phyloP scores from a whole-genome alignment of 2,888 invertebrate genomes.

The Lasius fuliginosus region DNA sequence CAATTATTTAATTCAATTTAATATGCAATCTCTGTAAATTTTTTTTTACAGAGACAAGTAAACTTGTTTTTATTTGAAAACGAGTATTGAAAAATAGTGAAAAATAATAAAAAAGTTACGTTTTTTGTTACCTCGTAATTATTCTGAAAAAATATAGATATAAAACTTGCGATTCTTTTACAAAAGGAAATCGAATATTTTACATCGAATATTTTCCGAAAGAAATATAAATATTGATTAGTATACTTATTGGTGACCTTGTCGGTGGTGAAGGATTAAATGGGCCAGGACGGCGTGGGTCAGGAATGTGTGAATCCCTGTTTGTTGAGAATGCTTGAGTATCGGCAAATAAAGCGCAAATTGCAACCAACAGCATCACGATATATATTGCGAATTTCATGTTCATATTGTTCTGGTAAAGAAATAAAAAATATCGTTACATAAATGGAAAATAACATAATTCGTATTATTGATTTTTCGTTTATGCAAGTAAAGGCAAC shows the following conservation, averaged over 20 bases:
- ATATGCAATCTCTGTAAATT: not conserved
- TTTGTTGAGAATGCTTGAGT: conserved; percentile 30
- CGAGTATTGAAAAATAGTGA: not conserved
- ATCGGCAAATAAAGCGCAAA: conserved; percentile 57
- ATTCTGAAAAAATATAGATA: not conserved
- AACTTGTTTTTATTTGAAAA: not conserved
- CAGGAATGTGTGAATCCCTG: not conserved
- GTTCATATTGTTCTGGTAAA: conserved; percentile 45
- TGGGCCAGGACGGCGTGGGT: conserved; percentile 40
- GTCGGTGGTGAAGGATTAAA: conserved; percentile 58
- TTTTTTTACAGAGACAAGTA: not conserved
- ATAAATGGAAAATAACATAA: not conserved
- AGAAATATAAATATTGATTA: conserved; percentile 17
- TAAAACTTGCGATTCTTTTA: not conserved
- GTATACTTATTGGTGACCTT: conserved; percentile 14
- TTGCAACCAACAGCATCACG: conserved; percentile 52
- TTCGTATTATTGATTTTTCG: not conserved
- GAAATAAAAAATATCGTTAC: conserved; percentile 17
- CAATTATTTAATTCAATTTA: too few species aligned
- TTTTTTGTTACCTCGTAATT: not conserved
- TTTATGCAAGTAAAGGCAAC: not conserved
- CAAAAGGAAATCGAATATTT: not conserved
- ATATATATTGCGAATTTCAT: conserved; percentile 54
- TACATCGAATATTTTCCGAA: too few species aligned
- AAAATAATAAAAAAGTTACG: not conserved